Base-by-base conservation (phyloP, 2,113 vertebrate species). In the Myiopsitta monachus region DNA sequence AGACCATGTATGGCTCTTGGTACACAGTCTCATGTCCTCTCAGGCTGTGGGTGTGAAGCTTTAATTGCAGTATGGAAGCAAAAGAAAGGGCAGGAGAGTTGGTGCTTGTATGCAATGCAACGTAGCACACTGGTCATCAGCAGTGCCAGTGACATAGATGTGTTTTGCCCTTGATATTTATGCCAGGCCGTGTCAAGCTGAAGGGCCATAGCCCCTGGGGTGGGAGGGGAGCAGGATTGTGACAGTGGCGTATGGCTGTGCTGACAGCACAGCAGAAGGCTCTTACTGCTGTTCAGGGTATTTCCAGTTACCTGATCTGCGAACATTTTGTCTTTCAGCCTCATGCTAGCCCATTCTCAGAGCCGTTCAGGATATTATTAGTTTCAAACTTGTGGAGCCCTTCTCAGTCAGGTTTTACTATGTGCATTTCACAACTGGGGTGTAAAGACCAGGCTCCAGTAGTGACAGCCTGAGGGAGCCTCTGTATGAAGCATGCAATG, bases 21-120 rank as follows among this genome's bases (percentile, higher is more conserved):
- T 68, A 24, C 11, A 1, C 1, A 11, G 47, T 33, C 57, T 28
- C 0, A 0, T 47, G 30, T 78, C 47, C 39, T 64, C 27, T 66
- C 0, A 0, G 59, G 33, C 36, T 51, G 67, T 4, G 5, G 19
- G 49, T 62, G 0, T 57, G 27, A 0, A 5, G 11, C 57, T 84
- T 44, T 64, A 46, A 7, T 59, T 64, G 9, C 2, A 9, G 33
- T 33, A 9, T 19, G 30, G 61, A 92, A 66, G 44, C 43, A 59
- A 16, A 30, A n/a, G 49, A 16, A 9, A n/a, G 28, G 68, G 41
- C 41, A 18, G 55, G 38, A 49, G 72, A 30, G n/a, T 9, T 30
- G 33, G 26, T 54, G 54, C 30, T 73, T 5, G 3, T 13, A 2
- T 49, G 55, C 69, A 47, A 15, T 12, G 49, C 33, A 18, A 13